A percentile compares a stretch with the other conserved stretches of the same genome.
These are phyloP conservation scores for Schizopygopsis pylzovi DNA, from an alignment of 2,797 vertebrate species.

Conservation along the genomic window DNA sequence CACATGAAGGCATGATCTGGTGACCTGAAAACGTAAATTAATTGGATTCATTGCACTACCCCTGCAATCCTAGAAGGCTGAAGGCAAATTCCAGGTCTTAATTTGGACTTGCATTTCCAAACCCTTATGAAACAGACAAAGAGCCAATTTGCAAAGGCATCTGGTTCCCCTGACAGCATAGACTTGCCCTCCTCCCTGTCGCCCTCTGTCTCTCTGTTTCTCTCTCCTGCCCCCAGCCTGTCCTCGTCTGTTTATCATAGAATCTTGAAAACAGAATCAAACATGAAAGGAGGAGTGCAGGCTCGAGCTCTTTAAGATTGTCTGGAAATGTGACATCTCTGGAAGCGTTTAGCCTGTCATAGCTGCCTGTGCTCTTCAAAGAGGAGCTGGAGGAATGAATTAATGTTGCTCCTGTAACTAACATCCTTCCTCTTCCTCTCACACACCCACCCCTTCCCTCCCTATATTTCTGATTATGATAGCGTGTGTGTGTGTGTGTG, in stretches of 20 bases:
- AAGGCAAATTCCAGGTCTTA: conserved; percentile 70
- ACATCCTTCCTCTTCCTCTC: conserved; percentile 76
- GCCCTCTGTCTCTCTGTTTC: conserved; percentile 61
- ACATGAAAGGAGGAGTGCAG: conserved; percentile 86
- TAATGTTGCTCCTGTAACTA: conserved; percentile 82
- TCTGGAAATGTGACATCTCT: conserved; percentile 86
- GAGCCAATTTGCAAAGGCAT: conserved; percentile 79
- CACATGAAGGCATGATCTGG: conserved; percentile 61
- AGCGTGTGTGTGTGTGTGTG: neutral
- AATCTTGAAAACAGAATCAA: conserved; percentile 84
- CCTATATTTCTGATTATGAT: conserved; percentile 58
- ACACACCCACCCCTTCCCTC: conserved; percentile 40
- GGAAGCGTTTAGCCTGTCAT: conserved; percentile 84
- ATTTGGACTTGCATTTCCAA: conserved; percentile 71
- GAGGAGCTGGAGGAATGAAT: conserved; percentile 78
- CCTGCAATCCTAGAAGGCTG: conserved; percentile 74
- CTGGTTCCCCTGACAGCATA: conserved; percentile 76
- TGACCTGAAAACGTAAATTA: conserved; percentile 67
- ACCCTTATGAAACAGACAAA: conserved; percentile 76
- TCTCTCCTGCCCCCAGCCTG: conserved; percentile 62
- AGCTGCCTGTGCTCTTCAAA: conserved; percentile 79
- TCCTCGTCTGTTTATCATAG: conserved; percentile 84
- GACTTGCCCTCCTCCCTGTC: conserved; percentile 56
- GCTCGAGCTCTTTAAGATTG: conserved; percentile 80
- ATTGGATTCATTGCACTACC: conserved; percentile 75